Base-by-base conservation (phyloP, 2,113 vertebrate species). In the Takifugu bimaculatus region DNA sequence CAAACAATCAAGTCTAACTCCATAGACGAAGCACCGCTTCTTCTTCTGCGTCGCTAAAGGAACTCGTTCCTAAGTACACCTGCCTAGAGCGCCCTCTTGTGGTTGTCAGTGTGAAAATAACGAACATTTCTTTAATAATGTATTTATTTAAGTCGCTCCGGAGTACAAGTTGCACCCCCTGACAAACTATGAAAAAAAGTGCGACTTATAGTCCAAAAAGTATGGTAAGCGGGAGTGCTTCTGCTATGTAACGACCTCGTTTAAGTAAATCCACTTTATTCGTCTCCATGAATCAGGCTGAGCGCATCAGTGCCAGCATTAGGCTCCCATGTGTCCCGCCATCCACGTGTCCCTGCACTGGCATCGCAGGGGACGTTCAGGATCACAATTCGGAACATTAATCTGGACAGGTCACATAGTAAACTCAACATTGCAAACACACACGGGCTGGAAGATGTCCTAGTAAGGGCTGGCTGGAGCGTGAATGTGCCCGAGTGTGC, bases 401-500 rank as follows among this genome's bases (percentile, higher is more conserved):
- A 43, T 25, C 56, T 64, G 54, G 35, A 42, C 11, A 2, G 59
- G 51, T 72, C 61, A 27, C n/a, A 1, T 50, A 42, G 20, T 6
- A 13, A 62, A 48, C 50, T 53, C 35, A 55, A 13, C 1, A 43
- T 45, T 54, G 49, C 13, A 68, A 51, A 52, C 60, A 59, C 57
- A 13, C 28, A 50, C 47, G 20, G 20, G 20, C 20, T 20, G 20
- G 25, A 59, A 14, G 44, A 62, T 56, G 65, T 68, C 79, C 77
- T 65, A 70, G 50, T 80, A 73, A 73, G 72, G 56, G 13, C 57
- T 20, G 62, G 28, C 52, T 58, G 32, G 20, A 74, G 47, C 6
- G 5, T 60, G 47, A 81, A 74, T 10, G 11, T 79, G 69, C 74
- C 64, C 29, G 20, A 20, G 26, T 51, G 66, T 39, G 35, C 35